Conservation (phyloP, 2,888 invertebrate genomes). For the Drosophila paucipuncta region DNA sequence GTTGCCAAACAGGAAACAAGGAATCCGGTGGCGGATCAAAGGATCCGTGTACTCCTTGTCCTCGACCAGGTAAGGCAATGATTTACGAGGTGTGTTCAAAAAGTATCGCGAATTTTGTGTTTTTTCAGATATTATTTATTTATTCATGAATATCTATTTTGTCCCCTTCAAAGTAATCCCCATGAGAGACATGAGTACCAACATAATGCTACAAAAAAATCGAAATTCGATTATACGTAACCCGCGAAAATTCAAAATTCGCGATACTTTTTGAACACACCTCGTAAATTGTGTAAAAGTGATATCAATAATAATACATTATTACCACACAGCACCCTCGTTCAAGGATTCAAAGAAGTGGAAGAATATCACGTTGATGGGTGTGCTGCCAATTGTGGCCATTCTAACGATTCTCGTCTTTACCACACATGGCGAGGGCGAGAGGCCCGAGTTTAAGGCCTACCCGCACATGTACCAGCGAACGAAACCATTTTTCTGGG, state of each 20-base stretch:
- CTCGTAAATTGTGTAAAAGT: neutral
- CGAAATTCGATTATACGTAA: no score
- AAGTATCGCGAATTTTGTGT: no score
- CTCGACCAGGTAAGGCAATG: slow-evolving; percentile 29
- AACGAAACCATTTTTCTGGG: slow-evolving; percentile 53
- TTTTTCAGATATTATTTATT: no score
- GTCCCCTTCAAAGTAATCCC: no score
- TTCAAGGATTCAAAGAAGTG: slow-evolving; percentile 26
- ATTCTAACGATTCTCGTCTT: slow-evolving; percentile 42
- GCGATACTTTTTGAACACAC: no score
- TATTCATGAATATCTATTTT: no score
- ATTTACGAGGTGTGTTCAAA: neutral
- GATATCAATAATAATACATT: neutral
- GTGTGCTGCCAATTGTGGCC: slow-evolving; percentile 41
- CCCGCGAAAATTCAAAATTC: no score
- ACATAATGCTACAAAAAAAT: no score
- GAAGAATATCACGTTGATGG: slow-evolving; percentile 40
- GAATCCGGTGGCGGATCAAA: slow-evolving; percentile 23
- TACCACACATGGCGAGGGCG: slow-evolving; percentile 30
- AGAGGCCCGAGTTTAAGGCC: slow-evolving; percentile 50
- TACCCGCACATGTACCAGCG: slow-evolving; percentile 60
- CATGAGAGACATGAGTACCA: no score
- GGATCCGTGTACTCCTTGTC: slow-evolving; percentile 16
- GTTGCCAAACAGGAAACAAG: neutral
- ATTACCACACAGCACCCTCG: slow-evolving; percentile 9